phyloP scores from a whole-genome alignment of 2,888 invertebrate genomes.

The Aporophyla nigra region DNA sequence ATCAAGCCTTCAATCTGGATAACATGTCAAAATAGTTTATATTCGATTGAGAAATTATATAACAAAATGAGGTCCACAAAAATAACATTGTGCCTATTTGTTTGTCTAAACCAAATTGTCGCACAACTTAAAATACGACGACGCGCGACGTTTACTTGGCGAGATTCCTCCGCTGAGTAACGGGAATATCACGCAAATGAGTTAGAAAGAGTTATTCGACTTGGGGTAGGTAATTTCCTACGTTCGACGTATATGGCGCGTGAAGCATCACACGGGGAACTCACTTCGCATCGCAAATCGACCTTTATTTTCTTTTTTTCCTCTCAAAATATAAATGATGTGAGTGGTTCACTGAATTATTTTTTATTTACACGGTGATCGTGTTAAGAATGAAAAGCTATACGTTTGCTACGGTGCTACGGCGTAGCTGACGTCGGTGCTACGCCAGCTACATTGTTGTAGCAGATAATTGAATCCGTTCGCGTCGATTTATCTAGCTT shows the following conservation, averaged over 20 bases:
- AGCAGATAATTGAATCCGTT: neutral
- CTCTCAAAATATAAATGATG: slow-evolving; percentile 53
- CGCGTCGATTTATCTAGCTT: slow-evolving; percentile 10
- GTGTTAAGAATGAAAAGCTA: slow-evolving; percentile 30
- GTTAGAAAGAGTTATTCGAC: slow-evolving; percentile 78
- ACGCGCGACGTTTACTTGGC: slow-evolving; percentile 67
- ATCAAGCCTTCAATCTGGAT: neutral
- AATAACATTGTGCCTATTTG: slow-evolving; percentile 25
- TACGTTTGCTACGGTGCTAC: slow-evolving; percentile 40
- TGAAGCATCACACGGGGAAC: slow-evolving; percentile 68
- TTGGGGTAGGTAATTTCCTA: slow-evolving; percentile 71
- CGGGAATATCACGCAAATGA: slow-evolving; percentile 76
- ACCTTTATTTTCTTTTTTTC: slow-evolving; percentile 62
- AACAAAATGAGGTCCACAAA: neutral
- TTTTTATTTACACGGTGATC: slow-evolving; percentile 28
- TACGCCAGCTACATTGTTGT: slow-evolving; percentile 8
- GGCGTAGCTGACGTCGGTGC: slow-evolving; percentile 31
- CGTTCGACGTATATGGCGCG: slow-evolving; percentile 73
- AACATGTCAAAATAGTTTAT: neutral
- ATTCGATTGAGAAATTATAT: neutral
- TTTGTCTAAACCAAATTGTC: slow-evolving; percentile 42
- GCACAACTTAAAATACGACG: slow-evolving; percentile 59
- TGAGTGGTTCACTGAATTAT: slow-evolving; percentile 43
- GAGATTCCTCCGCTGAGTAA: slow-evolving; percentile 72
- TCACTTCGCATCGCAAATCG: slow-evolving; percentile 63